phyloP scores from a whole-genome alignment of 1,140 invertebrate species.

The Dinoponera quadriceps region DNA sequence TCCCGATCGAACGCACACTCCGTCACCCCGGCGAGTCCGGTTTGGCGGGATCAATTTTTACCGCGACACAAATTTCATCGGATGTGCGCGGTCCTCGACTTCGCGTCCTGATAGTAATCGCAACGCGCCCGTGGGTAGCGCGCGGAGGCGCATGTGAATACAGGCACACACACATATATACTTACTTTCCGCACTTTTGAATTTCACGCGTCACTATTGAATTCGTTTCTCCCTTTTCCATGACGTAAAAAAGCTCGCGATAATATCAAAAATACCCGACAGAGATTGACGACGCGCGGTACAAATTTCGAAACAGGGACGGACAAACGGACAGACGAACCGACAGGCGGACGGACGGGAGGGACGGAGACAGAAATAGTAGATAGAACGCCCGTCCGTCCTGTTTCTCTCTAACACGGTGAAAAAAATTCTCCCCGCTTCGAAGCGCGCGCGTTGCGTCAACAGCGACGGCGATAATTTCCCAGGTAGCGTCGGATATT shows the following conservation, averaged over 20 bases:
- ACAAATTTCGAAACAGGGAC: neutral
- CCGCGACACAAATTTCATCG: neutral
- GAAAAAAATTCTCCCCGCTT: neutral
- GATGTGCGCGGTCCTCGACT: neutral
- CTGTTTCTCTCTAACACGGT: neutral
- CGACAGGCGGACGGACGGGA: too few relatives aligned
- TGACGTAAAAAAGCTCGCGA: neutral
- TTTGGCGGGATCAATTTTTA: neutral
- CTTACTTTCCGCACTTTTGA: neutral
- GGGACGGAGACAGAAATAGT: neutral
- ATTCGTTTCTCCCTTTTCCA: neutral
- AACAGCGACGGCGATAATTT: neutral
- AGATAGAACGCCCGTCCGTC: too few relatives aligned
- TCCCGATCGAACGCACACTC: neutral
- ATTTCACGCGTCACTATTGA: neutral
- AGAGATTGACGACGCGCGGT: neutral
- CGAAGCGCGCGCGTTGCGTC: neutral
- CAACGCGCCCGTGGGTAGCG: neutral
- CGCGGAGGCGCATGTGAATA: too few relatives aligned
- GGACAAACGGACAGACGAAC: neutral
- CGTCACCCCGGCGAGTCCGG: neutral
- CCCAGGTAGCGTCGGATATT: slow-evolving; percentile 24
- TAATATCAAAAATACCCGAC: neutral
- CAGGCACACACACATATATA: too few relatives aligned
- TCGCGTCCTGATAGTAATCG: neutral